phyloP scores from a whole-genome alignment of 2,888 invertebrate genomes.

The Synanthedon vespiformis region DNA sequence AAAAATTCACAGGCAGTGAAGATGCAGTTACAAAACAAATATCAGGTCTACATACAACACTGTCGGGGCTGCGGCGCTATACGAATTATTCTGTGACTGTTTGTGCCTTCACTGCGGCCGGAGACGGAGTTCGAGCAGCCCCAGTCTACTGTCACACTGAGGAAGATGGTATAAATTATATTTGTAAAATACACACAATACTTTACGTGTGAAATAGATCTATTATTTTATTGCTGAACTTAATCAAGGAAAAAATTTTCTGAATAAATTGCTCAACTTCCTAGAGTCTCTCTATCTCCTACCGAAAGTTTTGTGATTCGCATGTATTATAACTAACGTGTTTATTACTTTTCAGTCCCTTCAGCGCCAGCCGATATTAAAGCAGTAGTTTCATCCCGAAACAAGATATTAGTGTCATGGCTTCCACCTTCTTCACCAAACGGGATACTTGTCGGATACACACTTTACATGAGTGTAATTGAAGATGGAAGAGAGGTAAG shows the following conservation, averaged over 20 bases:
- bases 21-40: conserved; percentile 83
- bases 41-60: conserved; percentile 75
- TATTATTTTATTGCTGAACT: too few species aligned
- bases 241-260: too few species aligned
- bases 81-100: conserved; percentile 95
- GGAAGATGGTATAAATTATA: conserved; percentile 78
- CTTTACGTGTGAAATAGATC: too few species aligned
- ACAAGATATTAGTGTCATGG: conserved; percentile 91
- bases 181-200: too few species aligned
- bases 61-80: conserved; percentile 83
- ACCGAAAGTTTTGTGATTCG: too few species aligned
- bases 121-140: conserved; percentile 88
- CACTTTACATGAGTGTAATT: conserved; percentile 84
- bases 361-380: conserved; percentile 92
- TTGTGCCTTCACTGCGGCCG: conserved; percentile 87
- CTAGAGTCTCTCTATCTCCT: too few species aligned
- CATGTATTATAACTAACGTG: too few species aligned
- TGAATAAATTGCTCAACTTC: too few species aligned
- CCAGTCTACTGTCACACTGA: conserved; percentile 89
- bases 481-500: conserved; percentile 79
- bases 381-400: conserved; percentile 86
- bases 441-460: conserved; percentile 85
- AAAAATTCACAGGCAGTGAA: conserved; percentile 72
- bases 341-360: conserved; percentile 75
- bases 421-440: conserved; percentile 86